Evolutionary conservation across 2,888 invertebrate genomes (phyloP).

Genomic region (Drosophila hamatofila): DNA sequence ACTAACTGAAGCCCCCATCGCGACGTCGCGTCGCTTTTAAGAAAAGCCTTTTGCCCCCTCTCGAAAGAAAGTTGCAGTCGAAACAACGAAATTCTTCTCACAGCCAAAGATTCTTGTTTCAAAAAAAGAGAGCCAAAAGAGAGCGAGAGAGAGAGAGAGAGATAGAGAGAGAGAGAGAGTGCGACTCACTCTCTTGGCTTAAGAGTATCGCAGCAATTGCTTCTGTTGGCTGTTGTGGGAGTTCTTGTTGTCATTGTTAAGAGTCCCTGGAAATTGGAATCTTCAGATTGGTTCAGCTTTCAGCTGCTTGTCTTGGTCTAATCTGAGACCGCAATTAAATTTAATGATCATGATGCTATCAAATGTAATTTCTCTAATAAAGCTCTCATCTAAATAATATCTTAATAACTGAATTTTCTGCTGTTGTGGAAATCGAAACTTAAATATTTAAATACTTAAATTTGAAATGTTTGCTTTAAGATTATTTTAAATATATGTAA

Average conservation of each 20-base stretch:
- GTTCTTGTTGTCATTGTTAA: background rate
- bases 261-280: background rate
- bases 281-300: no score
- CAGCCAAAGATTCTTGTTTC: constrained; percentile 65
- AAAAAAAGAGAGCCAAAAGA: constrained; percentile 23
- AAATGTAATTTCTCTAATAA: background rate
- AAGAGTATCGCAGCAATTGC: constrained; percentile 38
- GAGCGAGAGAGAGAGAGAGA: background rate
- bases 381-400: background rate
- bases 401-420: background rate
- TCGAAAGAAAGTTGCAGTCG: constrained; percentile 73
- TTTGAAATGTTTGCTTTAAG: background rate
- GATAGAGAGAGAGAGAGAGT: background rate
- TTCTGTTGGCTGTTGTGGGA: constrained; percentile 22
- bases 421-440: background rate
- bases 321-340: background rate
- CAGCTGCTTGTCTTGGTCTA: background rate
- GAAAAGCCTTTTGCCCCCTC: constrained; percentile 63
- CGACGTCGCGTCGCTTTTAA: constrained; percentile 66
- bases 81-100: constrained; percentile 51
- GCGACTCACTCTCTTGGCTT: constrained; percentile 11
- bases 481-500: no score
- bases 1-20: constrained; percentile 58
- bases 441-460: background rate
- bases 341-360: background rate